Evolutionary conservation across 2,888 invertebrate genomes (phyloP), one percentile per base, ranked within the genome.

Genomic region (Drosophila crucigera): DNA sequence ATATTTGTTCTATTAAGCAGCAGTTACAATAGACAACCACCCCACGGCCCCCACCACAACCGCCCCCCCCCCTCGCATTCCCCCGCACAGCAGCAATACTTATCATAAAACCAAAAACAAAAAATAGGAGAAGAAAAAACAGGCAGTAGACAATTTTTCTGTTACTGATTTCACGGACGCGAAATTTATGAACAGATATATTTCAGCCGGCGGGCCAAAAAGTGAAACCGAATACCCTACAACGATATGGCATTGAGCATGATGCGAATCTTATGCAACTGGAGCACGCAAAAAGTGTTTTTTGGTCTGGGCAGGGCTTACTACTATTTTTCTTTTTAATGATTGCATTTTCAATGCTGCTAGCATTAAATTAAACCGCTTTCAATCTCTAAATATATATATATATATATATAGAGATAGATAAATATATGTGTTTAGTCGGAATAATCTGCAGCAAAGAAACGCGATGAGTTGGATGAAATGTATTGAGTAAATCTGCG

Each of bases 1-100:
- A 89, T 84, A 84, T 84, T 89, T 84, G 88, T 87, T 89, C 71
- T 89, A 89, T 82, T 84, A 84, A 84, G 84, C 90, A 69, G 68
- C 64, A 52, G 47, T 56, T 59, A 62, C 55, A 28, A 9, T 43
- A 39, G 28, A 10, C 4, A 14, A 14, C 11, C 52, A 9, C 47
- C 9, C 5, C 6, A 16, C 28, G 16, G 10, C 19, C 9, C n/a
- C 47, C 39, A n/a, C 41, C 33, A 35, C 54, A 61, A 64, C 19
- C 30, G 33, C 52, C 22, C 9, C 7, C 22, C 9, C 7, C 33
- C 1, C 10, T 11, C 33, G 2, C 16, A 5, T 11, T 41, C 33
- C 54, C 9, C 22, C 16, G 7, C 9, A 65, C 39, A 54, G 22
- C 31, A 62, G 55, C 30, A 75, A 58, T 37, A 56, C 61, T 63